phyloP scores from a whole-genome alignment of 2,113 vertebrate genomes.

The Eublepharis macularius region DNA sequence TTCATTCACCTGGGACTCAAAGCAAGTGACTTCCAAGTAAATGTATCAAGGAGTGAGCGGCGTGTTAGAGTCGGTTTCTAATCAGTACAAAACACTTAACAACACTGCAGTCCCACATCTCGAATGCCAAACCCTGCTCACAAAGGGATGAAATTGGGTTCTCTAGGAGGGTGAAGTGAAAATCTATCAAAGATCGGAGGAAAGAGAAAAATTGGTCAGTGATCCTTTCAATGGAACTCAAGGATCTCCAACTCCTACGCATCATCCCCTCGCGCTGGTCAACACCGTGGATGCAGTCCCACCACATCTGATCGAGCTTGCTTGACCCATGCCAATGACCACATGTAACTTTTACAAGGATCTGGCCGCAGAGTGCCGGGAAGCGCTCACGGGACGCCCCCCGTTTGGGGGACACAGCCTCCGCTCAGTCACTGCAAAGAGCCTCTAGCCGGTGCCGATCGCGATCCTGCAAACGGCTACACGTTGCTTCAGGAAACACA shows the following conservation, averaged over 20 bases:
- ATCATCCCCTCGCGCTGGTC: not conserved
- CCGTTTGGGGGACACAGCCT: too few species aligned
- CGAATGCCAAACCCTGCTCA: not conserved
- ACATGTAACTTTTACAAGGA: not conserved
- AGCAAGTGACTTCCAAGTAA: not conserved
- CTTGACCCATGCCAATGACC: not conserved
- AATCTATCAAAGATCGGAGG: not conserved
- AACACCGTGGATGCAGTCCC: too few species aligned
- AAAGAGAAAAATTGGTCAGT: too few species aligned
- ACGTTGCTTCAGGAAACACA: not conserved
- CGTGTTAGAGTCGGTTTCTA: not conserved
- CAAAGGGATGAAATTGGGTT: not conserved
- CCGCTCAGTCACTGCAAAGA: not conserved
- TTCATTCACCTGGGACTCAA: not conserved
- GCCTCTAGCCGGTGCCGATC: not conserved
- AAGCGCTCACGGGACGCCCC: not conserved
- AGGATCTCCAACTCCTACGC: too few species aligned
- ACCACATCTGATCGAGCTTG: not conserved
- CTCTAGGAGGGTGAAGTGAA: not conserved
- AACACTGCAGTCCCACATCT: not conserved
- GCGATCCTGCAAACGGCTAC: not conserved
- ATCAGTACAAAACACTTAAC: not conserved
- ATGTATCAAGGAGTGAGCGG: not conserved
- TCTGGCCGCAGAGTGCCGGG: not conserved
- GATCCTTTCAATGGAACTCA: too few species aligned